A percentile compares a stretch with the other conserved stretches of the same genome.
Evolutionary conservation across 2,797 vertebrate genomes (phyloP).

Genomic region (Mormyrus hasselquistii): DNA sequence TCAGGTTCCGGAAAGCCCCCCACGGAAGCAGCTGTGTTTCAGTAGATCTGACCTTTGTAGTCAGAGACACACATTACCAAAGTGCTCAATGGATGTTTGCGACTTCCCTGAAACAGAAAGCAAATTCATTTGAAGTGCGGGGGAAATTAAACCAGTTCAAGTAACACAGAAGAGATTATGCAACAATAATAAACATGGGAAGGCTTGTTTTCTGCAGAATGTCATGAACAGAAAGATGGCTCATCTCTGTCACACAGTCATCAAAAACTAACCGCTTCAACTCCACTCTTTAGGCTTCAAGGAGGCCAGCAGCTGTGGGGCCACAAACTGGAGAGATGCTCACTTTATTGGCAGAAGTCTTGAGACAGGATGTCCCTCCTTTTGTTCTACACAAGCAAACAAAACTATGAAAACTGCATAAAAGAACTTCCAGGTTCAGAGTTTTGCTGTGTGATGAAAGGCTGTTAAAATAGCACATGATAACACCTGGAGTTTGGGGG

Average conservation of each 20-base stretch:
- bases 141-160: neutral
- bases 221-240: neutral
- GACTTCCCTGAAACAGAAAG: neutral
- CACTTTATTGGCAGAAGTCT: neutral
- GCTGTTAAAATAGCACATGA: neutral
- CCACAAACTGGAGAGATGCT: neutral
- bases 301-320: neutral
- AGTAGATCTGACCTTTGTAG: neutral
- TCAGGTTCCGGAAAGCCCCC: neutral
- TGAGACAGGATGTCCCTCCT: neutral
- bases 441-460: conserved; percentile 2
- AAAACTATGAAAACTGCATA: neutral
- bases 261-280: neutral
- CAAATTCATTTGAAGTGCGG: neutral
- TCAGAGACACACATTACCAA: neutral
- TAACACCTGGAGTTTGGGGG: conserved; percentile 1
- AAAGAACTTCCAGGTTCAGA: neutral
- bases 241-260: neutral
- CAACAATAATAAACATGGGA: neutral
- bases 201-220: neutral
- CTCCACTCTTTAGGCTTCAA: neutral
- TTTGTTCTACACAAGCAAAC: neutral
- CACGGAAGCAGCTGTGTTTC: neutral
- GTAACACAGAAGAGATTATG: neutral
- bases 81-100: neutral